phyloP scores from a whole-genome alignment of 2,888 invertebrate species.

The Cyrtodaria siliqua region DNA sequence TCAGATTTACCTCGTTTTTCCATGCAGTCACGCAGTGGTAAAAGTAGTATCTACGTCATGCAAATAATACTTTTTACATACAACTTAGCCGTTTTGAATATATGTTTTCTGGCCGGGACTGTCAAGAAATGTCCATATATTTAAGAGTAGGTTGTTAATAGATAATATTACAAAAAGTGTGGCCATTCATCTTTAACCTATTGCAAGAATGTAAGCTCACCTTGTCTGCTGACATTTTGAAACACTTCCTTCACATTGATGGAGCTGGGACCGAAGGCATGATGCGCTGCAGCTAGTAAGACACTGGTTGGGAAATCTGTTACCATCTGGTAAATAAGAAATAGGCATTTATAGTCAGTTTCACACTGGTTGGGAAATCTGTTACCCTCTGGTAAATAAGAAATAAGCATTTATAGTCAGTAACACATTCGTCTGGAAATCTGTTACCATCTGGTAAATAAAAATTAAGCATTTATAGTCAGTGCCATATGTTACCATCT shows the following conservation, averaged over 20 bases:
- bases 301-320: slow-evolving; percentile 80
- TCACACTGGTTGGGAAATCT: slow-evolving; percentile 79
- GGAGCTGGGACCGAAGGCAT: slow-evolving; percentile 71
- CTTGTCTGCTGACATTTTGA: slow-evolving; percentile 57
- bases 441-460: slow-evolving; percentile 51
- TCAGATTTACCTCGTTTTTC: too few species aligned
- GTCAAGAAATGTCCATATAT: too few species aligned
- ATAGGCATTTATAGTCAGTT: slow-evolving; percentile 79
- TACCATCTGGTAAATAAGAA: slow-evolving; percentile 32
- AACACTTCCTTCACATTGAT: slow-evolving; percentile 63
- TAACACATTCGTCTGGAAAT: slow-evolving; percentile 80
- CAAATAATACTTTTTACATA: too few species aligned
- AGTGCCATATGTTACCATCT: slow-evolving; percentile 72
- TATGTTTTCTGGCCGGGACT: too few species aligned
- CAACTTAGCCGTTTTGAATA: too few species aligned
- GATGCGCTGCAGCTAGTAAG: slow-evolving; percentile 78
- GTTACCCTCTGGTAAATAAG: slow-evolving; percentile 38
- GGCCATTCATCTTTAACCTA: too few species aligned
- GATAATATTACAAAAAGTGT: too few species aligned
- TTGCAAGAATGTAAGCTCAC: slow-evolving; percentile 51
- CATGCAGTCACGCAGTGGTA: too few species aligned
- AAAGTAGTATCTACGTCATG: too few species aligned
- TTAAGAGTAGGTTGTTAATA: too few species aligned
- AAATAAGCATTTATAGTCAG: slow-evolving; percentile 76
- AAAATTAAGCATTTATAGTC: slow-evolving; percentile 70